Percentiles rank a stretch among this genome's conserved stretches.
These are phyloP conservation scores for Orgyia antiqua DNA, from an alignment of 2,888 invertebrate genomes.

Conservation along the genomic window DNA sequence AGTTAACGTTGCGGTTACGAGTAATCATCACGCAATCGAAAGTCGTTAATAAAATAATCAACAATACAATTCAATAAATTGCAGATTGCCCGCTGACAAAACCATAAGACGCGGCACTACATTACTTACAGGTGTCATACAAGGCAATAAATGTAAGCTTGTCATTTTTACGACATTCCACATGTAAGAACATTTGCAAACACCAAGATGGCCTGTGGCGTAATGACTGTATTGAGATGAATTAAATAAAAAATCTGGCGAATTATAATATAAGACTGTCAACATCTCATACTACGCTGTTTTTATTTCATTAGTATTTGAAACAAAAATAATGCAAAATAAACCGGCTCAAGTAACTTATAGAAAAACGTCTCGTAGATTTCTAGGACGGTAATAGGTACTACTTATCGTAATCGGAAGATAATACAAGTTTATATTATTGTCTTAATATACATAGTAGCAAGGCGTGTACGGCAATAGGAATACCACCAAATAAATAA, in stretches of 20 bases:
- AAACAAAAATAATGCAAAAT: too few species aligned
- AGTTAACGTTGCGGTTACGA: slow-evolving; percentile 30
- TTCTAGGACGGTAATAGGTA: too few species aligned
- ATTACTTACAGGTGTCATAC: slow-evolving; percentile 61
- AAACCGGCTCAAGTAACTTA: too few species aligned
- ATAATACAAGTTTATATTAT: too few species aligned
- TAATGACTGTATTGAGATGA: slow-evolving; percentile 38
- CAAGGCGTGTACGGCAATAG: too few species aligned
- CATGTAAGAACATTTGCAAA: slow-evolving; percentile 51
- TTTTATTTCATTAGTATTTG: too few species aligned
- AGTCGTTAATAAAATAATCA: slow-evolving; percentile 65
- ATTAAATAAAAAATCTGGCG: too few species aligned
- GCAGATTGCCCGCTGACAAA: slow-evolving; percentile 69
- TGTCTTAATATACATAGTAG: too few species aligned
- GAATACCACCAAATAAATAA: too few species aligned
- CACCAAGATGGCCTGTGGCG: slow-evolving; percentile 47
- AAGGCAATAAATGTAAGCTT: slow-evolving; percentile 61
- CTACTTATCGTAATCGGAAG: too few species aligned
- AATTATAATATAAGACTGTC: slow-evolving; percentile 12
- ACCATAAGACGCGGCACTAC: slow-evolving; percentile 54
- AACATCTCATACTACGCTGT: too few species aligned
- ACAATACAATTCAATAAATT: slow-evolving; percentile 63
- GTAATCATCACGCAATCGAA: slow-evolving; percentile 42
- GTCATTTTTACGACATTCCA: slow-evolving; percentile 62
- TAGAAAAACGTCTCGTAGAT: too few species aligned